phyloP scores from a whole-genome alignment of 2,888 invertebrate genomes.

The Tachina fera region DNA sequence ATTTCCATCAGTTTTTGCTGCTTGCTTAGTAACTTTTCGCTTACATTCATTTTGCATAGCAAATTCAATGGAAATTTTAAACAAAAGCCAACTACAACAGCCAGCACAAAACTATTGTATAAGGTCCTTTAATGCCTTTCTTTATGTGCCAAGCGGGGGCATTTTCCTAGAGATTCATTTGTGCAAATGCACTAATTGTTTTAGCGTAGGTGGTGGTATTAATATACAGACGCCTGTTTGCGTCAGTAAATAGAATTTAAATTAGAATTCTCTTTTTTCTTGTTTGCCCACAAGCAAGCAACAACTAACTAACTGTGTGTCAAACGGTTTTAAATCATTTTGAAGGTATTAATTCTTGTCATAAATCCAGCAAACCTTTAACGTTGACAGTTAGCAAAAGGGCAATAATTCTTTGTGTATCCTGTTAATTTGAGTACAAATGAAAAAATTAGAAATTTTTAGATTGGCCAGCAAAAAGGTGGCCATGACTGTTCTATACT shows the following conservation, averaged over 20 bases:
- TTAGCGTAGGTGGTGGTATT: neutral
- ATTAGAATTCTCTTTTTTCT: slow-evolving; percentile 59
- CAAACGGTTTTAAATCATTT: slow-evolving; percentile 40
- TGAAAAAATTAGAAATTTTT: slow-evolving; percentile 35
- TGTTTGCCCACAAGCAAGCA: slow-evolving; percentile 18
- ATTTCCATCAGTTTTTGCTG: slow-evolving; percentile 12
- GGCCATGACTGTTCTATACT: neutral
- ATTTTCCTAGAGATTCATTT: slow-evolving; percentile 27
- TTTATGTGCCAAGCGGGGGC: neutral
- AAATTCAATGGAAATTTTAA: slow-evolving; percentile 42
- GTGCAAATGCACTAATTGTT: slow-evolving; percentile 24
- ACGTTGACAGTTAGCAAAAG: slow-evolving; percentile 28
- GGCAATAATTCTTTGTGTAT: slow-evolving; percentile 42
- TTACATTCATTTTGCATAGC: slow-evolving; percentile 33
- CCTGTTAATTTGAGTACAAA: slow-evolving; percentile 11
- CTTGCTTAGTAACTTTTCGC: slow-evolving; percentile 26
- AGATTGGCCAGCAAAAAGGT: neutral
- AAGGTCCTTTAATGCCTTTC: slow-evolving; percentile 26
- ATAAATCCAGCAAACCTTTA: slow-evolving; percentile 52
- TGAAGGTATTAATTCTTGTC: slow-evolving; percentile 35
- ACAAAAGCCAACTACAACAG: slow-evolving; percentile 40
- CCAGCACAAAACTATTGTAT: slow-evolving; percentile 24
- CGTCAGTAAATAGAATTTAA: slow-evolving; percentile 61
- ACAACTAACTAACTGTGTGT: slow-evolving; percentile 27
- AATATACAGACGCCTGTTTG: neutral